Evolutionary conservation across 92 coral and sea anemone genomes (phyloP).

Genomic region (Parazoanthus darwini): DNA sequence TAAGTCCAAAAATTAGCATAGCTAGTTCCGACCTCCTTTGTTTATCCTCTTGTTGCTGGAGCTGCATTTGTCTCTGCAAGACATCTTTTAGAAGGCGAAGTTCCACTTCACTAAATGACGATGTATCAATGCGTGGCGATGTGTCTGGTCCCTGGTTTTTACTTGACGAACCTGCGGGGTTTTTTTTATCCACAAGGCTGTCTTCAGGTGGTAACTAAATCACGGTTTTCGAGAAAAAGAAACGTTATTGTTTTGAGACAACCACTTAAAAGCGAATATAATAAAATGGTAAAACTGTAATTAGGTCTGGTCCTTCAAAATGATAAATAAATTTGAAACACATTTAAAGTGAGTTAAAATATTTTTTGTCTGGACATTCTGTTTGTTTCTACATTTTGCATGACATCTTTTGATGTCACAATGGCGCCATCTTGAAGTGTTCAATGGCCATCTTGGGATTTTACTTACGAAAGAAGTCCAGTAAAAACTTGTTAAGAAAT

Average conservation of each 20-base stretch:
- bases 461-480: too few species aligned
- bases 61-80: slow-evolving; percentile 13
- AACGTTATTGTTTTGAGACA: background rate
- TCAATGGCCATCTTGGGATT: too few species aligned
- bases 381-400: too few species aligned
- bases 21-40: background rate
- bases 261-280: background rate
- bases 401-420: too few species aligned
- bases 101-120: background rate
- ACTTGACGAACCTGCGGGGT: background rate
- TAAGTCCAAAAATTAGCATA: too few species aligned
- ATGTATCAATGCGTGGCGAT: background rate
- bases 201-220: background rate
- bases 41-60: slow-evolving; percentile 12
- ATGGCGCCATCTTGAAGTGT: too few species aligned
- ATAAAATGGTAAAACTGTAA: too few species aligned
- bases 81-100: slow-evolving; percentile 8
- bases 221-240: background rate
- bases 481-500: too few species aligned
- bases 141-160: background rate
- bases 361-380: too few species aligned
- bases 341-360: too few species aligned
- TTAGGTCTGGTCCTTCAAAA: too few species aligned
- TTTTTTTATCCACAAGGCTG: background rate
- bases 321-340: too few species aligned